Conservation (phyloP, 2,113 vertebrate genomes). For the Crocuta crocuta region DNA sequence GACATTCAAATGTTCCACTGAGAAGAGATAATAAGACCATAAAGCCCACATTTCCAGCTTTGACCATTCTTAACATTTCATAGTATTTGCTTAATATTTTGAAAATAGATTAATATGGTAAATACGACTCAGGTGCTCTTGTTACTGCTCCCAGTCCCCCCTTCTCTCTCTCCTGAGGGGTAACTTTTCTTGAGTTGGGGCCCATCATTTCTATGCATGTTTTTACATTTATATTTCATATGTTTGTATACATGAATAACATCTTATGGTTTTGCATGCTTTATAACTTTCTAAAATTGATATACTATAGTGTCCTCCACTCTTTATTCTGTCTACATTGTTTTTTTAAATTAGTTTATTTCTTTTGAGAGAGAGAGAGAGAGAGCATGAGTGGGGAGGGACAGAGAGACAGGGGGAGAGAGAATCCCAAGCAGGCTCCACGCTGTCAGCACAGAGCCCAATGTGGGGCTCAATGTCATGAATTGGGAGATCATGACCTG, state of each 20-base stretch:
- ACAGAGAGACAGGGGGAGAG: no score
- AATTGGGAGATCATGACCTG: no score
- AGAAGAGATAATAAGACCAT: not conserved
- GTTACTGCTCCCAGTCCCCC: conserved; percentile 13
- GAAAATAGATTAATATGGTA: not conserved
- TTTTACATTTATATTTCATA: not conserved
- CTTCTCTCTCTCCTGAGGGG: not conserved
- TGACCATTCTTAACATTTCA: not conserved
- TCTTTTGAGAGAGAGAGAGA: no score
- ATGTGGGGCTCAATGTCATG: no score
- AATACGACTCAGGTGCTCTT: not conserved
- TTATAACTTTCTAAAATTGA: not conserved
- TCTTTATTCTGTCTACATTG: not conserved
- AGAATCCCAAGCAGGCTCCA: no score
- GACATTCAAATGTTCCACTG: not conserved
- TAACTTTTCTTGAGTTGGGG: not conserved
- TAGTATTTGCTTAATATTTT: not conserved
- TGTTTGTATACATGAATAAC: not conserved
- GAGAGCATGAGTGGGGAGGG: no score
- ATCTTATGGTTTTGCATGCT: conserved; percentile 60
- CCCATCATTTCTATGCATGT: conserved; percentile 64
- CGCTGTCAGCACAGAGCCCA: no score
- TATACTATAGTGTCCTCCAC: not conserved
- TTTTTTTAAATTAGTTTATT: not conserved
- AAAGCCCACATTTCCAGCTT: not conserved